A percentile compares a stretch with the other conserved stretches of the same genome.
Evolutionary conservation across 1,140 invertebrate genomes (phyloP).

Genomic region (Megathymus violae): DNA sequence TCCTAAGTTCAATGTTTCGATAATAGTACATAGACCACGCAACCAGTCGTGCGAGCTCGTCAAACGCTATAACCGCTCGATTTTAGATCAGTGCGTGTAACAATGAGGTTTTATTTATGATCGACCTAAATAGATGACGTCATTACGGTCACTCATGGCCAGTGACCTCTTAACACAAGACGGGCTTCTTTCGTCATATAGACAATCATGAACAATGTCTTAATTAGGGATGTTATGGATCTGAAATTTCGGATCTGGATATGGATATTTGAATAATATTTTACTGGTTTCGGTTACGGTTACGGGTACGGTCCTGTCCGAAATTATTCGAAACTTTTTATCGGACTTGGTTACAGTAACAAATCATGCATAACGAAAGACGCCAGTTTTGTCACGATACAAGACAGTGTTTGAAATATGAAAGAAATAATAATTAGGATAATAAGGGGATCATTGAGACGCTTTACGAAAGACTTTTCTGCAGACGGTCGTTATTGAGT

Average conservation of each 20-base stretch:
- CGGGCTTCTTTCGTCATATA: too few species aligned
- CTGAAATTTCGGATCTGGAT: too few species aligned
- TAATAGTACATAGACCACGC: conserved; percentile 36
- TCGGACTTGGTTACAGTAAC: too few species aligned
- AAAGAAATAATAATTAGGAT: conserved; percentile 14
- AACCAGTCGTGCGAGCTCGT: conserved; percentile 44
- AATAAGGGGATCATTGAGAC: conserved; percentile 3
- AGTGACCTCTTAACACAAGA: conserved; percentile 2
- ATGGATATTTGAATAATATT: too few species aligned
- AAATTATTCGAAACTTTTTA: too few species aligned
- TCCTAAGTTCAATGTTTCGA: not conserved
- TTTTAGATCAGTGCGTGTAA: conserved; percentile 49
- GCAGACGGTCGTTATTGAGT: conserved; percentile 1
- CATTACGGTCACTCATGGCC: not conserved
- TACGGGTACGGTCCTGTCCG: too few species aligned
- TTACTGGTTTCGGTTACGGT: too few species aligned
- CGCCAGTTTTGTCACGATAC: too few species aligned
- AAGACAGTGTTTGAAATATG: too few species aligned
- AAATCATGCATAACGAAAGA: too few species aligned
- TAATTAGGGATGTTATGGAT: too few species aligned
- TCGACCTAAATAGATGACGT: not conserved
- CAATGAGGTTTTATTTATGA: conserved; percentile 45
- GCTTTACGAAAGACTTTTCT: conserved; percentile 12
- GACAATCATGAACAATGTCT: too few species aligned
- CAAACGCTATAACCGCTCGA: conserved; percentile 47